Base-by-base conservation (phyloP, 2,113 vertebrate species). In the Notiomystis cincta region DNA sequence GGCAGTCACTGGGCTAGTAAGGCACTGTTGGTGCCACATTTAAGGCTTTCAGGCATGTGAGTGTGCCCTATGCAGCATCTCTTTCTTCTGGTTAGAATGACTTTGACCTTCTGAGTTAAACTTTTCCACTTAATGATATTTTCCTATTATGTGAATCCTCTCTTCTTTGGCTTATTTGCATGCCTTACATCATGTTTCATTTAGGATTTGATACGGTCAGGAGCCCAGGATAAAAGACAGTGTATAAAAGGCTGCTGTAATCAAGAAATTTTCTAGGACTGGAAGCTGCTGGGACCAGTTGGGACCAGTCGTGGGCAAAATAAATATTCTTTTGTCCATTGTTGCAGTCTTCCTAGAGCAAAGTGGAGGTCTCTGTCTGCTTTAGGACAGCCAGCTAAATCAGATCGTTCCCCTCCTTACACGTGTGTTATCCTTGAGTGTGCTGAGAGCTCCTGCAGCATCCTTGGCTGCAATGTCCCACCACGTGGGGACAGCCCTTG, bases 401-500 rank as follows among this genome's bases (percentile, higher is more conserved):
- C 54, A 15, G 98, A 97, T 98, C 97, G 95, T 98, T 98, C 98
- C 97, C 96, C 97, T 98, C 97, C 97, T 38, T n/a, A 98, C 97
- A 98, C 0, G 0, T 18, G 13, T 71, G 3, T 79, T 50, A 51
- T 33, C 57, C 40, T 11, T 0, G 42, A 60, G 0, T 6, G 15
- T 6, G 11, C 48, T 0, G 0, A 37, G 18, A 18, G 65, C 17
- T 66, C 30, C 69, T 64, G 64, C 67, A 56, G 79, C 5, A 2
- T 37, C 54, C 61, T 85, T 4, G 1, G 81, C 48, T 54, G 80
- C 2, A 9, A 0, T 84, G 7, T 53, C 71, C 93, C 30, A 40
- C 40, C 38, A 25, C 1, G 1, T 51, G 53, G 73, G 77, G 30
- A 88, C 51, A 64, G 58, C 42, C 71, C 35, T 27, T 24, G 85